Conservation (phyloP, 2,113 vertebrate species). For the Actenoides hombroni region DNA sequence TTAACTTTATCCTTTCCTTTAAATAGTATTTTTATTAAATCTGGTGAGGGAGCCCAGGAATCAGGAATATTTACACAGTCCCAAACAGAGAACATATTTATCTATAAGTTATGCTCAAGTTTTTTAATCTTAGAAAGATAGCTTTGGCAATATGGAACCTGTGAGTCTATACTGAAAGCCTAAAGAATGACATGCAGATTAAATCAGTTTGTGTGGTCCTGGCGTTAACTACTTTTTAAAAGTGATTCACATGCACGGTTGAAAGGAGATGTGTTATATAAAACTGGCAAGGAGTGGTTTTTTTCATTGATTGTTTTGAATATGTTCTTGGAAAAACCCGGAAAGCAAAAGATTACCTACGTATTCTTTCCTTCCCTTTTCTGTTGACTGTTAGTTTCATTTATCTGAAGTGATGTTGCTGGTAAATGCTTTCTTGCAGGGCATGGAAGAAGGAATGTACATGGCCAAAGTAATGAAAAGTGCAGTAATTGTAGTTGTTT, state of each 20-base stretch:
- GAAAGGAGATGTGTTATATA: neutral
- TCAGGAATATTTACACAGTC: neutral
- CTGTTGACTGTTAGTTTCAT: neutral
- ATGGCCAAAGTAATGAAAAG: neutral
- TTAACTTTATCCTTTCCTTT: neutral
- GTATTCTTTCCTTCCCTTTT: neutral
- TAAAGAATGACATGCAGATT: neutral
- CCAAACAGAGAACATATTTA: neutral
- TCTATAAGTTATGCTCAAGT: accelerated
- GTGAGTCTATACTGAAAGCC: neutral
- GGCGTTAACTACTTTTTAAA: neutral
- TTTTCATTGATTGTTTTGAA: neutral
- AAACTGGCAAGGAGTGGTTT: neutral
- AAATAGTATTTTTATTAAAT: neutral
- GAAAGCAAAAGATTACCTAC: neutral
- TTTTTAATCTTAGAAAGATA: neutral
- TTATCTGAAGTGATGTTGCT: neutral
- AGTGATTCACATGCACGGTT: neutral
- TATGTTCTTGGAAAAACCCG: neutral
- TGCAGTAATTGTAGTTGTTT: neutral
- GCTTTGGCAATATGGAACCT: neutral
- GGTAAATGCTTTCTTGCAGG: neutral
- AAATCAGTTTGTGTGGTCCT: neutral
- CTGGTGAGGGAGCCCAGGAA: neutral
- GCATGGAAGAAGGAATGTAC: neutral